Percentiles rank a stretch among this genome's conserved stretches.
phyloP scores from a whole-genome alignment of 2,888 invertebrate genomes.

The Tetropium fuscum region DNA sequence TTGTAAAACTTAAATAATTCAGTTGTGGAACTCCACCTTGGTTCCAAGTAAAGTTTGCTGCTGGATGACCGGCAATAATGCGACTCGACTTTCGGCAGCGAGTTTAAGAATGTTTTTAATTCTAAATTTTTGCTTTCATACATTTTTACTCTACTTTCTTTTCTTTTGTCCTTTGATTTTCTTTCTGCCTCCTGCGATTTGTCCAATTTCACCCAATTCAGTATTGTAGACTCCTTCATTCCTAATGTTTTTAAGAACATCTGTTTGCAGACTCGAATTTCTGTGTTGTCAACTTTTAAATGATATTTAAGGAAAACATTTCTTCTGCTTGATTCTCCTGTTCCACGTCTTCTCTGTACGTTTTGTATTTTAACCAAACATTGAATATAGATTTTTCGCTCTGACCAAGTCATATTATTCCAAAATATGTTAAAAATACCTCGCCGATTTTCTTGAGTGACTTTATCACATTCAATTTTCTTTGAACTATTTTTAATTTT shows the following conservation, averaged over 20 bases:
- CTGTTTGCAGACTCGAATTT: conserved; percentile 13
- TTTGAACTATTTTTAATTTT: no score
- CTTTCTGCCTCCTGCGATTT: no score
- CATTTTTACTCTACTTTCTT: no score
- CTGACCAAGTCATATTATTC: not conserved
- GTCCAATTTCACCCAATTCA: conserved; percentile 17
- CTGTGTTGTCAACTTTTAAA: conserved; percentile 9
- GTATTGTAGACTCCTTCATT: conserved; percentile 11
- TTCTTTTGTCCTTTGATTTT: no score
- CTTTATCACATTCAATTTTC: not conserved
- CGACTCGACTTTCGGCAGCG: no score
- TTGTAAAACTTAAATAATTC: conserved; percentile 14
- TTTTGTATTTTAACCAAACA: not conserved
- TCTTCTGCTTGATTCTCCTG: conserved; percentile 11
- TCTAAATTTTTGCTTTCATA: no score
- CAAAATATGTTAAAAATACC: not conserved
- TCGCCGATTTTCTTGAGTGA: not conserved
- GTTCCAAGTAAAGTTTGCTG: no score
- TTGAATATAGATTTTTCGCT: conserved; percentile 3
- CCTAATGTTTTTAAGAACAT: conserved; percentile 19
- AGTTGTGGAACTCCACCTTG: no score
- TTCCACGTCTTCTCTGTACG: conserved; percentile 2
- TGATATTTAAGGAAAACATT: conserved; percentile 4
- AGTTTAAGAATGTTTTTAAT: no score
- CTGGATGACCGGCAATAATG: no score